A percentile compares a stretch with the other conserved stretches of the same genome.
These are phyloP conservation scores for Amphiura filiformis DNA, from an alignment of 35 echinoderm and acorn worm species.

Conservation along the genomic window DNA sequence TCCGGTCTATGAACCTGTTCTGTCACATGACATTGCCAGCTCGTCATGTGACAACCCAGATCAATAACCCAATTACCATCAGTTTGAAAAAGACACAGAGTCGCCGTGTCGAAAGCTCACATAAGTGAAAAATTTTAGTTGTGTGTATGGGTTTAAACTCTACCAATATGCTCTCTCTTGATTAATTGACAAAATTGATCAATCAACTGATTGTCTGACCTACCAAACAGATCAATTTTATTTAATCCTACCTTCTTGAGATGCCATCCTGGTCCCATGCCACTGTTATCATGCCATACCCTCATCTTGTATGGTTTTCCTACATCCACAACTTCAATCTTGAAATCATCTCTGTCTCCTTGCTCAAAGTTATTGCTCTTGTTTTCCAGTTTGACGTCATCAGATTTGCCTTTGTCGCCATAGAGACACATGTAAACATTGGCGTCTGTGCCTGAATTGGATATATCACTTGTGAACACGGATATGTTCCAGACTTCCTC, in stretches of 20 bases:
- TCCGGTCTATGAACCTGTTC: too few relatives aligned
- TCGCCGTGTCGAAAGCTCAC: too few relatives aligned
- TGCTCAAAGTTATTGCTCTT: conserved; percentile 85
- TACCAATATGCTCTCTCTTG: too few relatives aligned
- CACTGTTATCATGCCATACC: conserved; percentile 94
- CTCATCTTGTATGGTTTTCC: conserved; percentile 95
- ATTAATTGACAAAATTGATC: too few relatives aligned
- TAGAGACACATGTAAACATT: conserved; percentile 96
- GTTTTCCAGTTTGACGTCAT: conserved; percentile 85
- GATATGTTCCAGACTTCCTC: conserved; percentile 83
- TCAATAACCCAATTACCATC: too few relatives aligned
- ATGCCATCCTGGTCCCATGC: conserved; percentile 84
- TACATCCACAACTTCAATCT: conserved; percentile 79
- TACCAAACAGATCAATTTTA: not conserved
- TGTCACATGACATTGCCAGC: too few relatives aligned
- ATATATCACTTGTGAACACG: conserved; percentile 76
- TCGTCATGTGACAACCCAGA: too few relatives aligned
- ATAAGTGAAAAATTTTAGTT: too few relatives aligned
- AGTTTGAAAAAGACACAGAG: too few relatives aligned
- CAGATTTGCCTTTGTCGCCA: conserved; percentile 91
- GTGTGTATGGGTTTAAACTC: too few relatives aligned
- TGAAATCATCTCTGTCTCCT: conserved; percentile 79
- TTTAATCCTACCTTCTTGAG: conserved; percentile 73
- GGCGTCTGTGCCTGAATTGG: conserved; percentile 78
- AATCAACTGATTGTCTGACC: too few relatives aligned